Conservation (phyloP, 2,888 invertebrate genomes). For the Ormyrus nitidulus region DNA sequence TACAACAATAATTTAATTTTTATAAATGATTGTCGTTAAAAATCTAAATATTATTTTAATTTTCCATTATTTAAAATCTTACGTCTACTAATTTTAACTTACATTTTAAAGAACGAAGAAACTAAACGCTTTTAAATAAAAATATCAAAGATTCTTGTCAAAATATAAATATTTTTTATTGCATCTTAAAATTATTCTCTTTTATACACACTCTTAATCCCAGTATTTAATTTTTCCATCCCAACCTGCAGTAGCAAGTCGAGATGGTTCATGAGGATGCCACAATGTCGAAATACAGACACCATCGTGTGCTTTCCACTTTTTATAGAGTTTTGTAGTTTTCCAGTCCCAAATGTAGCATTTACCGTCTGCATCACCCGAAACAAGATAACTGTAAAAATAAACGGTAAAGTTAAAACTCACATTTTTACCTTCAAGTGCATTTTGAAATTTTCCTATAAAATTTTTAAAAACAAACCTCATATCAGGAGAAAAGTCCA, state of each 20-base stretch:
- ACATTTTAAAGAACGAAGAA: neutral
- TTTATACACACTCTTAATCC: constrained; percentile 82
- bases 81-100: neutral
- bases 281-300: constrained; percentile 96
- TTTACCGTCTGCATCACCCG: constrained; percentile 99
- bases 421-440: neutral
- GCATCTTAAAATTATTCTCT: constrained; percentile 16
- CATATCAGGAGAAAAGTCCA: constrained; percentile 99
- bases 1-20: too few species aligned
- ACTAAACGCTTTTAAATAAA: constrained; percentile 23
- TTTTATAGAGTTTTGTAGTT: constrained; percentile 97
- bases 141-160: constrained; percentile 30
- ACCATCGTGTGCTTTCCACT: constrained; percentile 99
- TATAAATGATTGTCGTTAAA: too few species aligned
- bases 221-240: constrained; percentile 99
- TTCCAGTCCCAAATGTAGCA: constrained; percentile 99
- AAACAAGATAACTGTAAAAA: constrained; percentile 91
- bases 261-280: constrained; percentile 99
- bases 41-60: too few species aligned
- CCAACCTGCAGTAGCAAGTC: constrained; percentile 99
- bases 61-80: neutral
- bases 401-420: constrained; percentile 22
- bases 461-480: constrained; percentile 78
- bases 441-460: neutral
- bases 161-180: constrained; percentile 50